These are phyloP conservation scores for Microctenopoma stevenorrisi DNA, from an alignment of 2,797 vertebrate genomes.

Conservation along the genomic window DNA sequence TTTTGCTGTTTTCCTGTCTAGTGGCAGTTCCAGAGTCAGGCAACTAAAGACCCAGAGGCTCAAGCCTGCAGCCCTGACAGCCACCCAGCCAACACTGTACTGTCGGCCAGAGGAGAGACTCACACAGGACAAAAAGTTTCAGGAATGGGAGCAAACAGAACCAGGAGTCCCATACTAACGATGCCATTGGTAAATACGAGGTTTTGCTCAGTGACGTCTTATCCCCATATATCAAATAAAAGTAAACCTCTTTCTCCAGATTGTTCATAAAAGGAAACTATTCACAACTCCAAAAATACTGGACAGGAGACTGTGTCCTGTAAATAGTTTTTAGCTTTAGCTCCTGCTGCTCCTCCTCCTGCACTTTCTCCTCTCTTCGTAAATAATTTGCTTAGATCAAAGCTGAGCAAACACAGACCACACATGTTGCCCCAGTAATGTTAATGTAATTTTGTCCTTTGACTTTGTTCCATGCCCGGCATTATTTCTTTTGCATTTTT, in stretches of 20 bases:
- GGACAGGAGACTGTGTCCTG: neutral
- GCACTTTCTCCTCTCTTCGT: constrained; percentile 44
- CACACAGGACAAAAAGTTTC: constrained; percentile 55
- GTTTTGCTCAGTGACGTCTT: constrained; percentile 10
- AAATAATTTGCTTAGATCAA: constrained; percentile 70
- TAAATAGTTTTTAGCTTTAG: constrained; percentile 2
- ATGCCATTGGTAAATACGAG: constrained; percentile 36
- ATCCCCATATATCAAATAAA: neutral
- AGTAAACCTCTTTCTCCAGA: neutral
- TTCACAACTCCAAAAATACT: neutral
- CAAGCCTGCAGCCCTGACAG: constrained; percentile 39
- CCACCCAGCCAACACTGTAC: constrained; percentile 11
- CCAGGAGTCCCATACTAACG: constrained; percentile 47
- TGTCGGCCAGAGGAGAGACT: constrained; percentile 38
- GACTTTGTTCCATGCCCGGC: neutral
- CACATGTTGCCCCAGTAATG: constrained; percentile 25
- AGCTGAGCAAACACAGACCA: constrained; percentile 42
- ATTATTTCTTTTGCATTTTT: neutral
- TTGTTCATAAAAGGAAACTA: neutral
- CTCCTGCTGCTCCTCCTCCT: constrained; percentile 6
- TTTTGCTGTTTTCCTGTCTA: constrained; percentile 1
- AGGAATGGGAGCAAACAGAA: constrained; percentile 64
- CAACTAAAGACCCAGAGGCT: constrained; percentile 64
- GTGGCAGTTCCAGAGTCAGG: constrained; percentile 63
- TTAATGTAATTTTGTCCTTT: neutral